Evolutionary conservation across 2,888 invertebrate genomes (phyloP).

Genomic region (Cataglyphis livida): DNA sequence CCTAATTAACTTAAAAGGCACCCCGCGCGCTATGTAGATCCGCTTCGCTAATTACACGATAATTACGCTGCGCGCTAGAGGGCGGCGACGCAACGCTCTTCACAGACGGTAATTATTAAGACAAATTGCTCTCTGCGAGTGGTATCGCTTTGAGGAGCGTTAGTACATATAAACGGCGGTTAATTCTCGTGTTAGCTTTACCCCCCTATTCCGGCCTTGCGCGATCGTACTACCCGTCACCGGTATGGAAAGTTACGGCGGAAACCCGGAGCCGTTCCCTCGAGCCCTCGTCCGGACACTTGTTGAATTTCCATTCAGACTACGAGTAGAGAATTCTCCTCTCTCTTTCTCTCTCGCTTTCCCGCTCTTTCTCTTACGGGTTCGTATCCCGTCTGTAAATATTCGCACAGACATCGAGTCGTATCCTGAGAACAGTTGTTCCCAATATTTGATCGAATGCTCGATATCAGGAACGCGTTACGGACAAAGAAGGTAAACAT

Average conservation of each 20-base stretch:
- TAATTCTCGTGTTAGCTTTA: slow-evolving; percentile 47
- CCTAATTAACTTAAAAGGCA: slow-evolving; percentile 41
- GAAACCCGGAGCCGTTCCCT: slow-evolving; percentile 53
- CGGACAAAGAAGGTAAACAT: not conserved
- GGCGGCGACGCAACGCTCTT: not conserved
- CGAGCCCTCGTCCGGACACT: slow-evolving; percentile 66
- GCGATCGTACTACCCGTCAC: slow-evolving; percentile 35
- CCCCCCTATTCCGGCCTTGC: slow-evolving; percentile 21
- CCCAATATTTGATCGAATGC: not conserved
- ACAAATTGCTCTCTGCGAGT: slow-evolving; percentile 31
- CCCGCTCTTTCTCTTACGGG: too few relatives aligned
- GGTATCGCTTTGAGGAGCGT: slow-evolving; percentile 25
- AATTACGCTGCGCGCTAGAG: slow-evolving; percentile 18
- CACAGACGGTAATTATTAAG: slow-evolving; percentile 41
- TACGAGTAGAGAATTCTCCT: slow-evolving; percentile 52
- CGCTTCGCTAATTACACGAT: not conserved
- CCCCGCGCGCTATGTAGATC: not conserved
- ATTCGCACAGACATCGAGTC: slow-evolving; percentile 20
- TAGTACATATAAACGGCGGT: slow-evolving; percentile 18
- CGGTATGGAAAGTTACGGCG: slow-evolving; percentile 67
- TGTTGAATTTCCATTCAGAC: slow-evolving; percentile 74
- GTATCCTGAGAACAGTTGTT: not conserved
- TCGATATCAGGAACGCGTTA: not conserved
- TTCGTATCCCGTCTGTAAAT: slow-evolving; percentile 15
- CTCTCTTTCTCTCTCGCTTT: not conserved